Evolutionary conservation across 37 sponge, comb jelly and placozoan genomes (phyloP), one percentile per base, ranked within the genome.

Genomic region (Lycopodina hypogea): DNA sequence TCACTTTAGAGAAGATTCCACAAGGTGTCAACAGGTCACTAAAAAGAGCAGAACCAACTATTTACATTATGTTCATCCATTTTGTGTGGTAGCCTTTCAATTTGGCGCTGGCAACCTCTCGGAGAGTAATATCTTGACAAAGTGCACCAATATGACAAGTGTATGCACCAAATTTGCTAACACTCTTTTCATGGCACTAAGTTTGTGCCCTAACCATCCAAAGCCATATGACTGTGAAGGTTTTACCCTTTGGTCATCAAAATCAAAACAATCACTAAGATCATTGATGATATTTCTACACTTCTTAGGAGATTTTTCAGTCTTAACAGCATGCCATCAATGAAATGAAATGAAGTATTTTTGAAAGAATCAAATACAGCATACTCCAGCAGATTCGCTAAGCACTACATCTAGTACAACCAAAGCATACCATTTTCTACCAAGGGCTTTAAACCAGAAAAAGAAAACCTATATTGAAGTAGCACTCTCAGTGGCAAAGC

Each of bases 371-470:
- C 86, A 21, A 81, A 84, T 24, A 89, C 48, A 56, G 90, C 76
- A 19, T 84, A 65, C 65, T 90, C 90, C 15, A 85, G 28, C n/a
- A 78, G 35, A 70, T 90, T 82, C 26, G 89, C 92, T 33, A 92
- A 35, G 74, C 89, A 92, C 89, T 85, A 92, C 89, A 75, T 88
- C 89, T 89, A 92, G 62, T 88, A 92, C 12, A 92, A 56, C 89
- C 92, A 92, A 9, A 18, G 58, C 68, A 88, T 36, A 24, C 63
- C 19, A 64, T 37, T 50, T 68, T 91, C 81, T 30, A 92, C 72
- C 67, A 92, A 41, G 29, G 89, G 89, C 75, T 88, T 88, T 32
- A 88, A 79, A 11, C 87, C 84, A 45, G 35, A 23, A 45, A 36
- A 28, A n/a, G n/a, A 42, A 29, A 69, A 79, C 24, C 82, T 88